These are phyloP conservation scores for Rhea americana DNA, from an alignment of 2,113 vertebrate species.

Conservation along the genomic window DNA sequence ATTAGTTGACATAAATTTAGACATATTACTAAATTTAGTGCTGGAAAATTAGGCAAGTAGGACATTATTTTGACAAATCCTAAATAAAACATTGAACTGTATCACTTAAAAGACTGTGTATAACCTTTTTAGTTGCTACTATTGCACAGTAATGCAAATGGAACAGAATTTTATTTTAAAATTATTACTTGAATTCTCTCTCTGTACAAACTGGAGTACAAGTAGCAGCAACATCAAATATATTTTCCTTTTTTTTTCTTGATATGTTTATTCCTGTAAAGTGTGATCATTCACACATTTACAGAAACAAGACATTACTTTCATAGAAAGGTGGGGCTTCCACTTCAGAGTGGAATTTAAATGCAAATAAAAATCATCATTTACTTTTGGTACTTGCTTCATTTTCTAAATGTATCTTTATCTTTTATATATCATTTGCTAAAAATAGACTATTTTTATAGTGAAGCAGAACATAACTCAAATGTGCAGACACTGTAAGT, in stretches of 20 bases:
- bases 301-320: background rate
- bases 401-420: constrained; percentile 6
- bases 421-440: background rate
- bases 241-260: background rate
- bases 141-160: background rate
- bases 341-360: background rate
- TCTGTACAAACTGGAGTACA: background rate
- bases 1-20: background rate
- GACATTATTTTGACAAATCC: background rate
- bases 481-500: background rate
- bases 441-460: background rate
- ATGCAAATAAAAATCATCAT: background rate
- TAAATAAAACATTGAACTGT: background rate
- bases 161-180: background rate
- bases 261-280: background rate
- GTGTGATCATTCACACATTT: background rate
- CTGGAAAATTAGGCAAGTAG: background rate
- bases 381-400: background rate
- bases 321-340: background rate
- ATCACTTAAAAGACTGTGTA: background rate
- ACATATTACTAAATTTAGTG: background rate
- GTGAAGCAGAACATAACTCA: background rate
- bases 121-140: background rate
- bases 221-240: background rate
- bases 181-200: background rate